Conservation (phyloP, 2,888 invertebrate species). For the Nemotelus pantherinus region DNA sequence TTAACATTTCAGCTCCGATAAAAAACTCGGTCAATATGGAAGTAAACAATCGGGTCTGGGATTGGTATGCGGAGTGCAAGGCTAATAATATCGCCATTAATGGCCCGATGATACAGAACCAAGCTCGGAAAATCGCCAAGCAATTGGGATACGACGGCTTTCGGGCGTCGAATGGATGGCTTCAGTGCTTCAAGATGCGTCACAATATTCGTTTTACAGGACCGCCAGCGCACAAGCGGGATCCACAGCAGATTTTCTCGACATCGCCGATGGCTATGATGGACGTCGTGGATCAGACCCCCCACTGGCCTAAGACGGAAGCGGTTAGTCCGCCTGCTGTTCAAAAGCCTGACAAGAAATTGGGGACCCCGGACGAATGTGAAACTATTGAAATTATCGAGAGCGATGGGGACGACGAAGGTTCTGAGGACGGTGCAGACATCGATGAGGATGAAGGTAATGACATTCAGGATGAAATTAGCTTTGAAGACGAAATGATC, state of each 20-base stretch:
- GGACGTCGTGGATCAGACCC: background rate
- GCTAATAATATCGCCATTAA: slow-evolving; percentile 39
- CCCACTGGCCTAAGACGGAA: background rate
- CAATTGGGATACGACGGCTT: slow-evolving; percentile 35
- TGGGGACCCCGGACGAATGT: background rate
- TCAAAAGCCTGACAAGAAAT: background rate
- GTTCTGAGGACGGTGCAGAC: background rate
- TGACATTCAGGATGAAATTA: slow-evolving; percentile 27
- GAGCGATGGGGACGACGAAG: slow-evolving; percentile 22
- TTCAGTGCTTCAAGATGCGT: slow-evolving; percentile 41
- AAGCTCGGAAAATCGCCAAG: slow-evolving; percentile 33
- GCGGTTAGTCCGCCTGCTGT: background rate
- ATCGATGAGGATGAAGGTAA: slow-evolving; percentile 30
- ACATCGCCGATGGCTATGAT: slow-evolving; percentile 13
- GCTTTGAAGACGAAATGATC: slow-evolving; percentile 35
- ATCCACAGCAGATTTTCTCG: slow-evolving; percentile 8
- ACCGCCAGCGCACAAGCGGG: slow-evolving; percentile 32
- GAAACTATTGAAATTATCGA: slow-evolving; percentile 34
- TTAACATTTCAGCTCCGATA: slow-evolving; percentile 28
- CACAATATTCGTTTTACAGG: slow-evolving; percentile 34
- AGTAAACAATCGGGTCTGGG: slow-evolving; percentile 40
- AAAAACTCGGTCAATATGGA: slow-evolving; percentile 39
- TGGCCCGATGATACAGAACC: slow-evolving; percentile 35
- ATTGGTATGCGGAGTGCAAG: slow-evolving; percentile 37
- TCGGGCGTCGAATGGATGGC: slow-evolving; percentile 40